These are phyloP conservation scores for Liparis tanakae DNA, from an alignment of 2,797 vertebrate genomes.

Conservation along the genomic window DNA sequence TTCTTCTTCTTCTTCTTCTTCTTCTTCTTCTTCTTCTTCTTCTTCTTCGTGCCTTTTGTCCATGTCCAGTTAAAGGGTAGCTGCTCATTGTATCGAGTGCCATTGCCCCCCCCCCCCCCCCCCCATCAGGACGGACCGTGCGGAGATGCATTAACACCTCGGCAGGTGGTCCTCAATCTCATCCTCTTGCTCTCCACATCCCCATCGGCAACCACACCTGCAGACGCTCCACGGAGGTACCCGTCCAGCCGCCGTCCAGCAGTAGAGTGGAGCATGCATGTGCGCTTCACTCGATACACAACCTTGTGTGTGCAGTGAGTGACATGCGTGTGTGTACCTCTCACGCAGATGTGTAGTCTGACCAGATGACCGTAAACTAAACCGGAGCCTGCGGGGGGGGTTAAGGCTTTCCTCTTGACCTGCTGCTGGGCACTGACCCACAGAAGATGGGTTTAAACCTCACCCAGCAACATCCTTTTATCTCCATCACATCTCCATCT, in stretches of 20 bases:
- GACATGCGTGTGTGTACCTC: conserved; percentile 33
- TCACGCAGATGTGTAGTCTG: conserved; percentile 54
- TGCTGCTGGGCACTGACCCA: conserved; percentile 74
- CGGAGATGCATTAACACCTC: conserved; percentile 85
- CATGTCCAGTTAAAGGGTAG: conserved; percentile 82
- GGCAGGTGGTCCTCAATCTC: conserved; percentile 76
- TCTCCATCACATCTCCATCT: conserved; percentile 71
- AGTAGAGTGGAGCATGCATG: conserved; percentile 41
- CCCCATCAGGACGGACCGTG: conserved; percentile 62
- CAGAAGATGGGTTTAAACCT: conserved; percentile 79
- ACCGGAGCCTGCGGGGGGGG: conserved; percentile 58
- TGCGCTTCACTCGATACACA: conserved; percentile 35
- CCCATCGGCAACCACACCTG: conserved; percentile 48
- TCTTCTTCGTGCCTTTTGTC: conserved; percentile 37
- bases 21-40: too few relatives aligned
- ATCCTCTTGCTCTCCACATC: conserved; percentile 52
- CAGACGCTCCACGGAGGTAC: conserved; percentile 42
- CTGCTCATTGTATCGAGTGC: conserved; percentile 80
- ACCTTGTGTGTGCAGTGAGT: conserved; percentile 29
- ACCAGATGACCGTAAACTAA: conserved; percentile 70
- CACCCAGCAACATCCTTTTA: conserved; percentile 67
- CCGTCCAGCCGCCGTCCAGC: conserved; percentile 48
- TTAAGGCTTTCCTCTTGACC: conserved; percentile 76
- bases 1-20: too few relatives aligned
- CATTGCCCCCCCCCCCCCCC: conserved; percentile 62